A percentile compares a stretch with the other conserved stretches of the same genome.
Conservation (phyloP, 2,888 invertebrate species). For the Melieria omissa region DNA sequence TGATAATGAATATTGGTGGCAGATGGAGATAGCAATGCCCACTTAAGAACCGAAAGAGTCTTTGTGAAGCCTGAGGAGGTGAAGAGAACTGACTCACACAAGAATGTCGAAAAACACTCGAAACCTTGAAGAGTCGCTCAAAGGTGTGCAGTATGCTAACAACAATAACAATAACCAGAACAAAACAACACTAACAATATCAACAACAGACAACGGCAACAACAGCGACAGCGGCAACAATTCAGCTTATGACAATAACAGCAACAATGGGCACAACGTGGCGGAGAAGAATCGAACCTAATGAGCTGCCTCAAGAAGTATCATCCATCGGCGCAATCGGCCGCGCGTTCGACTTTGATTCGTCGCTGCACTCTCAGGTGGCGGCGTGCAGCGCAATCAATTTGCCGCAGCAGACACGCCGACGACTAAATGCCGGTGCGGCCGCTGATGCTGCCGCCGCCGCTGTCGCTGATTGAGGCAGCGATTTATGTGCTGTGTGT, state of each 20-base stretch:
- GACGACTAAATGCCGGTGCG: background rate
- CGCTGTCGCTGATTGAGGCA: constrained; percentile 55
- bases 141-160: background rate
- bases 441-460: background rate
- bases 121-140: constrained; percentile 3
- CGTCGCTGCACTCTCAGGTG: constrained; percentile 5
- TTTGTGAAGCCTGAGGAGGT: too few species aligned
- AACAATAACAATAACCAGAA: constrained; percentile 9
- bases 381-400: constrained; percentile 24
- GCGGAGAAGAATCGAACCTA: constrained; percentile 58
- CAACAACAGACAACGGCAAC: too few species aligned
- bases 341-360: background rate
- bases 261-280: constrained; percentile 14
- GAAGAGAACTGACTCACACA: too few species aligned
- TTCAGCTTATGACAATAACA: constrained; percentile 20
- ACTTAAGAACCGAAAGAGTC: too few species aligned
- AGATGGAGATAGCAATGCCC: too few species aligned
- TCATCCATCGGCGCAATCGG: constrained; percentile 14
- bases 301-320: constrained; percentile 51
- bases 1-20: background rate
- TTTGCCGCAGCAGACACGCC: constrained; percentile 19
- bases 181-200: constrained; percentile 21
- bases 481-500: constrained; percentile 53
- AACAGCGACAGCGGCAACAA: constrained; percentile 33
- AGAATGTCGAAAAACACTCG: constrained; percentile 3